phyloP scores from a whole-genome alignment of 1,140 invertebrate genomes.

The Dufourea novaeangliae region DNA sequence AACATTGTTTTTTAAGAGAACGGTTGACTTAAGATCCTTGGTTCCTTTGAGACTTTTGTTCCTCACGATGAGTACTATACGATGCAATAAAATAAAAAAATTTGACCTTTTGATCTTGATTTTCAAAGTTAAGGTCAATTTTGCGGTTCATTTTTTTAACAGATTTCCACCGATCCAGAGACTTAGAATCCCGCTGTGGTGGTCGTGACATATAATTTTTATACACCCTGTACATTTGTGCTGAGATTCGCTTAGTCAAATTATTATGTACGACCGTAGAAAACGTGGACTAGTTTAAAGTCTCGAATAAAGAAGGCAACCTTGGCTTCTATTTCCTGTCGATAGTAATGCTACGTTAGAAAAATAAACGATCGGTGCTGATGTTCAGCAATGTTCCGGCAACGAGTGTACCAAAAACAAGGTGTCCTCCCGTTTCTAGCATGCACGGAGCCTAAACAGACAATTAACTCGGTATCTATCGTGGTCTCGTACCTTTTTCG shows the following conservation, averaged over 20 bases:
- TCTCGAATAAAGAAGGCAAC: background rate
- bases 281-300: background rate
- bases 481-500: slow-evolving; percentile 57
- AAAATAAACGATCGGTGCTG: background rate
- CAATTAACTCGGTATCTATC: background rate
- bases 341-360: background rate
- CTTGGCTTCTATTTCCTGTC: slow-evolving; percentile 21
- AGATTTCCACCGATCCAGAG: too few species aligned
- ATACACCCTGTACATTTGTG: too few species aligned
- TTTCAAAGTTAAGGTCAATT: too few species aligned
- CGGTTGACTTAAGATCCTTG: too few species aligned
- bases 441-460: background rate
- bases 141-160: too few species aligned
- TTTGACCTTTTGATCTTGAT: too few species aligned
- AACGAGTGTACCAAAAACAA: slow-evolving; percentile 1
- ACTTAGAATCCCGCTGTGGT: too few species aligned
- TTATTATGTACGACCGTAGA: background rate
- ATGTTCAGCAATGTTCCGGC: background rate
- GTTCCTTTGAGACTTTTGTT: too few species aligned
- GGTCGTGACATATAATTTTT: too few species aligned
- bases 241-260: background rate
- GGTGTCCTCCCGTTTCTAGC: background rate
- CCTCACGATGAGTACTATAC: too few species aligned
- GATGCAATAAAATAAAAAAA: too few species aligned
- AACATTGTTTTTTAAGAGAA: too few species aligned